Evolutionary conservation across 1,140 invertebrate species (phyloP), one percentile per base, ranked within the genome.

Genomic region (Melanaphis sacchari): DNA sequence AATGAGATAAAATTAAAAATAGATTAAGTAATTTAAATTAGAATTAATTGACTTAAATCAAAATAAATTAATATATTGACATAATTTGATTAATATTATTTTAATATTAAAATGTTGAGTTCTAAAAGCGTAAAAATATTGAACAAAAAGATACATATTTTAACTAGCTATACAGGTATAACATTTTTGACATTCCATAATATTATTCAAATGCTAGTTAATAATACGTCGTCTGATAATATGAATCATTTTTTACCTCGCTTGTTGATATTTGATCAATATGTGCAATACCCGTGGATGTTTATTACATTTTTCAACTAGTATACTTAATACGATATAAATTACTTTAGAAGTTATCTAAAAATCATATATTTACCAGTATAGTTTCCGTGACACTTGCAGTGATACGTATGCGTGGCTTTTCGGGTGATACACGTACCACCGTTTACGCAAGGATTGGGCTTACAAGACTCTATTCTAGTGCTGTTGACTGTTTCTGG

Each of bases 401-500:
- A 97, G 54, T 95, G 95, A 93, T 95, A 95, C 84, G 95, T 96
- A 5, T 95, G 95, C 26, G 81, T 41, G 31, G 95, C 95, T 36
- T 96, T 95, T 1, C 95, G 95, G 0, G 96, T 95, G 38, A 94
- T 93, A 94, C 97, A 97, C 93, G 96, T 96, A 1, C 97, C 97
- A 5, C 96, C 96, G 94, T 97, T 96, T 59, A 96, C 95, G 94
- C 97, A 97, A 4, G 97, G 97, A 95, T 97, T 97, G 0, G 97
- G 97, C 9, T 95, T 95, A 94, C 97, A 97, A 0, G 96, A 96
- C 93, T 97, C 96, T 52, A 97, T 95, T 18, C n/a, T 36, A 0
- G 46, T 93, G 22, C 38, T 24, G 22, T 93, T 52, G 1, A n/a
- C 59, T 1, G 36, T 93, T 26, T 52, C 91, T 2, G 91, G 91